Evolutionary conservation across 1,140 invertebrate genomes (phyloP).

Genomic region (Rhopalosiphum padi): DNA sequence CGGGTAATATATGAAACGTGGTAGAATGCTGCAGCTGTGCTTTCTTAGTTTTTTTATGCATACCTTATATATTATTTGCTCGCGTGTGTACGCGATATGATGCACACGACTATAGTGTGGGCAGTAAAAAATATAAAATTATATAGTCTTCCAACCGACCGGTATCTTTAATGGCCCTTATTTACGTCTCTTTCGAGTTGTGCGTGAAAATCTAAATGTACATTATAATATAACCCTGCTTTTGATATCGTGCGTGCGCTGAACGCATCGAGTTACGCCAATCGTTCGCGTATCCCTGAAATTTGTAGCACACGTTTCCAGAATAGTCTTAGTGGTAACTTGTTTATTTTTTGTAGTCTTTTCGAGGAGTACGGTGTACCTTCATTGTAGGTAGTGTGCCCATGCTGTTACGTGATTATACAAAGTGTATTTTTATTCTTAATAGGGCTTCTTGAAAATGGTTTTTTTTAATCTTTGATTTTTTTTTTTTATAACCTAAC

Average conservation of each 20-base stretch:
- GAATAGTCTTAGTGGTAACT: background rate
- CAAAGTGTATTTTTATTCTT: background rate
- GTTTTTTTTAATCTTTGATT: background rate
- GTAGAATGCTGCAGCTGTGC: conserved; percentile 22
- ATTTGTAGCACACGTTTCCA: background rate
- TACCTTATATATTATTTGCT: background rate
- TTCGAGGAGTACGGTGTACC: background rate
- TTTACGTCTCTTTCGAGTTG: background rate
- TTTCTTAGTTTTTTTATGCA: background rate
- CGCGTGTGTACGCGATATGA: background rate
- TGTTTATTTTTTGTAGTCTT: background rate
- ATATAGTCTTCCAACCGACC: background rate
- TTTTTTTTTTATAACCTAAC: background rate
- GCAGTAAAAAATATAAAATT: conserved; percentile 32
- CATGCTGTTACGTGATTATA: background rate
- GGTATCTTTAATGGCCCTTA: background rate
- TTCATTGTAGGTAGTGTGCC: background rate
- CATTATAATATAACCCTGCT: background rate
- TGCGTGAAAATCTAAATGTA: background rate
- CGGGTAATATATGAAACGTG: conserved; percentile 24
- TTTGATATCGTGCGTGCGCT: background rate
- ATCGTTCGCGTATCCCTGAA: background rate
- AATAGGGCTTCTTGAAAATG: background rate
- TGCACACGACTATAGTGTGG: background rate
- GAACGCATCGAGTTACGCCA: background rate